Evolutionary conservation across 2,888 invertebrate species (phyloP), one percentile per base, ranked within the genome.

Genomic region (Tenthredo mesomela): DNA sequence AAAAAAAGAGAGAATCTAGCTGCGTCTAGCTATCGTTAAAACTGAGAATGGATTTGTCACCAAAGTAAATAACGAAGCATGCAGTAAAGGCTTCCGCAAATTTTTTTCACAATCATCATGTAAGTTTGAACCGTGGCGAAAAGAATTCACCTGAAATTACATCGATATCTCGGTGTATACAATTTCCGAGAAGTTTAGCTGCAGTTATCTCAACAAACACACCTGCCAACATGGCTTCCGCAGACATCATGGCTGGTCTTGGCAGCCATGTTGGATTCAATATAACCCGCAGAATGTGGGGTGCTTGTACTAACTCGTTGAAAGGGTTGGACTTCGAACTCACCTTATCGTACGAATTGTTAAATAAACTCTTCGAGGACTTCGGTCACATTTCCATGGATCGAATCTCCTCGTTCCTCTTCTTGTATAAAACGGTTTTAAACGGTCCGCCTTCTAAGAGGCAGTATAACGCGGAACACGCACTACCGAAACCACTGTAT

Each of bases 181-280:
- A 75, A 47, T 65, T 82, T 70, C 82, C n/a, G n/a, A 18, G 82
- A 82, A 82, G n/a, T 37, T 67, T 43, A 65, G 67, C 82, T 67
- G 50, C 70, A 61, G 82, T 82, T 82, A 82, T 82, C 82, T 82
- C 70, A 80, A 85, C 84, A 85, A 85, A 86, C 93, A 92, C 93
- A 93, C 93, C 93, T 93, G 93, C 93, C 93, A 93, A 93, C 92
- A 93, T 93, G 93, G 93, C 93, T 93, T 91, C 93, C 93, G 93
- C 93, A 91, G 92, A 89, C 90, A 91, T 92, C 92, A 92, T 92
- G 92, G 91, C 91, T 92, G 91, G 91, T 91, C 91, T 88, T 29
- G 89, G 89, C 91, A 88, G 93, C 93, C 93, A 93, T 93, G 88
- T 93, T 93, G 93, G 90, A 91, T 91, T 91, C 89, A 88, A 67